Evolutionary conservation across 2,113 vertebrate genomes (phyloP).

Genomic region (Illadopsis cleaveri): DNA sequence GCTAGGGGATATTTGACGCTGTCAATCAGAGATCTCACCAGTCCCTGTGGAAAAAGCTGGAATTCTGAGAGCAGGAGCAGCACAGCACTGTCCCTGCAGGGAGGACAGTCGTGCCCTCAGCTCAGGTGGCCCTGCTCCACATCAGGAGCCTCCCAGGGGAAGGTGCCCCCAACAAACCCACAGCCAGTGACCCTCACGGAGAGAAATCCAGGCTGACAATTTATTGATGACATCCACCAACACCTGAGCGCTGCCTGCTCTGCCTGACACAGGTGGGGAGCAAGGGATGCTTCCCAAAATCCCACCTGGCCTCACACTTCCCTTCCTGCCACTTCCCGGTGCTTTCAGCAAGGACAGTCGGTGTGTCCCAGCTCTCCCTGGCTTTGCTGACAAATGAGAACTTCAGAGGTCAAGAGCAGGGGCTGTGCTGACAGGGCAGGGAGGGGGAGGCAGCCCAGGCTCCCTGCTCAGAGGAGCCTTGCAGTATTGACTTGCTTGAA

Average conservation of each 20-base stretch:
- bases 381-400: neutral
- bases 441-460: neutral
- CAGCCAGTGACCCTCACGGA: conserved; percentile 31
- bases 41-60: neutral
- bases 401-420: neutral
- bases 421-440: neutral
- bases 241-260: conserved; percentile 62
- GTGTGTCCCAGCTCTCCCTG: conserved; percentile 13
- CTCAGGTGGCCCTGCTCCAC: neutral
- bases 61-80: neutral
- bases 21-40: neutral
- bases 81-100: neutral
- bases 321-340: conserved; percentile 61
- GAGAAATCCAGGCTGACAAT: conserved; percentile 57
- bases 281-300: neutral
- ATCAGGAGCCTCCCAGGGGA: neutral
- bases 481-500: neutral
- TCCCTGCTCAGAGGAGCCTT: neutral
- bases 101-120: neutral
- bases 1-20: neutral
- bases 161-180: neutral
- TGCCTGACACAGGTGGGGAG: neutral
- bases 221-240: conserved; percentile 82
- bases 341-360: conserved; percentile 73
- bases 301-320: conserved; percentile 19